phyloP scores from a whole-genome alignment of 2,113 vertebrate species.

The Ptychochromis oligacanthus region DNA sequence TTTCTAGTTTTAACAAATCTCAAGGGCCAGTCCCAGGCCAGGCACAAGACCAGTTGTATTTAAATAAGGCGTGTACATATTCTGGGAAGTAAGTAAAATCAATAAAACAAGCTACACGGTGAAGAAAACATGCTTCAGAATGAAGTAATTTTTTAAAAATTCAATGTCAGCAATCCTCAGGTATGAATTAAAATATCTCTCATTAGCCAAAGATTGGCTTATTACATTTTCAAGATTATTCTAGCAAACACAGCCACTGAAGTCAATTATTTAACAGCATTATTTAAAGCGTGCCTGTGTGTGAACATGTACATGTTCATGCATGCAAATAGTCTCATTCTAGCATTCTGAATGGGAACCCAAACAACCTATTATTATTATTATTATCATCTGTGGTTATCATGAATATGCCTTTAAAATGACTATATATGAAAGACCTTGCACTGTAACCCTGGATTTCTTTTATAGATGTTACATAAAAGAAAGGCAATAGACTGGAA shows the following conservation, averaged over 20 bases:
- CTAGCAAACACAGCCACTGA: not conserved
- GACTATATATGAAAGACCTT: not conserved
- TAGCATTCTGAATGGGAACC: not conserved
- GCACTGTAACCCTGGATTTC: not conserved
- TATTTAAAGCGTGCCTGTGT: not conserved
- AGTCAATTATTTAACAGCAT: constrained; percentile 18
- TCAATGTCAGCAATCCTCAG: constrained; percentile 13
- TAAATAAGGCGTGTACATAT: not conserved
- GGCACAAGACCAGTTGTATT: not conserved
- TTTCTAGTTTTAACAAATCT: not conserved
- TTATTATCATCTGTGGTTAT: not conserved
- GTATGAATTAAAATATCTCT: constrained; percentile 11
- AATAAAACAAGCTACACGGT: not conserved
- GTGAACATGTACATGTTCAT: constrained; percentile 11
- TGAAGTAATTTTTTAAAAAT: not conserved
- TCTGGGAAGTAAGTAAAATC: not conserved
- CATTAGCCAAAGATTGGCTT: not conserved
- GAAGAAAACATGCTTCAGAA: not conserved
- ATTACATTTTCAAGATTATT: constrained; percentile 10
- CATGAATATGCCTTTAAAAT: not conserved
- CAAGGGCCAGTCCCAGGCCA: not conserved
- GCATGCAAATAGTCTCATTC: not conserved
- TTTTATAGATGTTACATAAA: not conserved
- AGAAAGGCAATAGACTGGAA: not conserved
- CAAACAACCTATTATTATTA: not conserved